Evolutionary conservation across 2,888 invertebrate genomes (phyloP), one percentile per base, ranked within the genome.

Genomic region (Lasioglossum lativentre): DNA sequence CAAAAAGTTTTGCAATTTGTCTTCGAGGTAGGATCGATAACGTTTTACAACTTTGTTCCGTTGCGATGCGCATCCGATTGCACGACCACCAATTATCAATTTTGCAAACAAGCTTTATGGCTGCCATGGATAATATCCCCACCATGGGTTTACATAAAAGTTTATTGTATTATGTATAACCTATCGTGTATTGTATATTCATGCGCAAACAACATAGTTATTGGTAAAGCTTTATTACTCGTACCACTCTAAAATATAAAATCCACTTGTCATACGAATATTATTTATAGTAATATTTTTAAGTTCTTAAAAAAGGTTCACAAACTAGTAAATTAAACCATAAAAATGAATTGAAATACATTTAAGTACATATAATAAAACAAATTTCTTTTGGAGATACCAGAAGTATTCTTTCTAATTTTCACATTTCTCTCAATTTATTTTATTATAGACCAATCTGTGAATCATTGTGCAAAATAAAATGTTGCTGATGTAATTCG

Each of bases 1-100:
- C 16, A 47, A 71, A 63, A 83, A 80, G 4, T 45, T 38, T 12
- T n/a, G 81, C 63, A 42, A 66, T 78, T 72, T 82, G 68, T 82
- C 56, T 68, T 16, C 1, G 40, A 30, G 68, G 38, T 59, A 19
- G 1, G 70, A 38, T 71, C 14, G 12, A 8, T n/a, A 68, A 38
- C 12, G 30, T 47, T 75, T 71, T 75, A 38, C 40, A 63, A 45
- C 45, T 68, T 52, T n/a, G 45, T 72, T 68, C 40, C 16, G 12
- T n/a, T 66, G n/a, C 34, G 23, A 12, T 19, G 45, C 34, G 34
- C n/a, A 30, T 2, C 40, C 16, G 63, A 38, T 16, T 40, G 4
- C 34, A 38, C 27, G 59, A 27, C 16, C 27, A 30, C 16, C 30
- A 30, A 63, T 63, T 30, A 30, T 30, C 30, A 30, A 63, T 30